Percentiles rank a stretch among this genome's conserved stretches.
These are phyloP conservation scores for Aspidiotus destructor DNA, from an alignment of 2,888 invertebrate genomes.

Conservation along the genomic window DNA sequence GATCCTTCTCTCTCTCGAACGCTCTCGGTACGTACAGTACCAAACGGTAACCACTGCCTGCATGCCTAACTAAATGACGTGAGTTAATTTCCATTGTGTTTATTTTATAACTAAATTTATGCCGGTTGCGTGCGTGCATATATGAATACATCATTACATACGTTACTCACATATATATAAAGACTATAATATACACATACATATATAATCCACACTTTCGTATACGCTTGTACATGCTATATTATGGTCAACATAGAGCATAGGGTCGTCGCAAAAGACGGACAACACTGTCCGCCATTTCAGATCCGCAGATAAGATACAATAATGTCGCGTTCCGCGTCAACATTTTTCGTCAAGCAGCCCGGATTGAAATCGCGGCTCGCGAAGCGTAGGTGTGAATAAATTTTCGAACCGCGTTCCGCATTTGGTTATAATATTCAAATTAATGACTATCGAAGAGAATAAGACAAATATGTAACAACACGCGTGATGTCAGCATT, in stretches of 20 bases:
- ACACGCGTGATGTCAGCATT: too few relatives aligned
- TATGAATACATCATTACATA: constrained; percentile 34
- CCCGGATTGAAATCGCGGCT: too few relatives aligned
- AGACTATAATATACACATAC: too few relatives aligned
- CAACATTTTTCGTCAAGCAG: too few relatives aligned
- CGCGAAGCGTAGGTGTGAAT: too few relatives aligned
- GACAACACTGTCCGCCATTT: constrained; percentile 12
- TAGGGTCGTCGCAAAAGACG: constrained; percentile 28
- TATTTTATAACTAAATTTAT: constrained; percentile 34
- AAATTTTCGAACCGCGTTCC: too few relatives aligned
- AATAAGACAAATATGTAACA: too few relatives aligned
- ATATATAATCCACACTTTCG: constrained; percentile 13
- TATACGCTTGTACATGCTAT: constrained; percentile 25
- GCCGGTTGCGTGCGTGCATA: constrained; percentile 33
- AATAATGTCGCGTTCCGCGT: too few relatives aligned
- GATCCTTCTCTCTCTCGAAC: constrained; percentile 23
- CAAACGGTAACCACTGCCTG: constrained; percentile 33
- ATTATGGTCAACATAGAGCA: constrained; percentile 21
- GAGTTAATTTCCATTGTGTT: constrained; percentile 34
- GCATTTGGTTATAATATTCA: too few relatives aligned
- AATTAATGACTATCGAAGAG: too few relatives aligned
- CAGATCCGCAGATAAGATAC: not conserved
- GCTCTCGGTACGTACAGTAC: constrained; percentile 8
- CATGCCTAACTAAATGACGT: constrained; percentile 34
- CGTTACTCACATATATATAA: not conserved